Base-by-base conservation (phyloP, 2,888 invertebrate genomes). In the Dione juno region DNA sequence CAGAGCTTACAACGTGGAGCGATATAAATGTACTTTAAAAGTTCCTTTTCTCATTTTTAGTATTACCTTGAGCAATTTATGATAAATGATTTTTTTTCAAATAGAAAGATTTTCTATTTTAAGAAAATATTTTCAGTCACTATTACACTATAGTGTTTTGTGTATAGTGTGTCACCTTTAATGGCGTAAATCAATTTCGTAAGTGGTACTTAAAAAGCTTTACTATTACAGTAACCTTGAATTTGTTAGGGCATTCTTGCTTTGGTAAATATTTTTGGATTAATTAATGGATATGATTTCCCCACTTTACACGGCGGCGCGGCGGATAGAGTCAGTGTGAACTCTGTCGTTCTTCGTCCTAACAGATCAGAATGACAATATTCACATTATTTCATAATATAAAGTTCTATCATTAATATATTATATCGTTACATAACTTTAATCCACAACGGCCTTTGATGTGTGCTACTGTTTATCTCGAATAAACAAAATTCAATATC, bases 201-300 rank as follows among this genome's bases (percentile, higher is more conserved):
- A 57, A 58, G 19, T 14, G 8, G 58, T 14, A 58, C 58, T 58
- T 13, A 8, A 59, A 41, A 43, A 59, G 28, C 43, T 43, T 59
- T 43, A 28, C 14, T 59, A 43, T 43, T 43, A 43, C 59, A 59
- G 21, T 43, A 14, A 59, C 43, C 14, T n/a, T 45, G 28, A 21
- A 59, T 43, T 28, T 28, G 14, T 43, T 19, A 40, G 41, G 28
- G 43, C 21, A 41, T 59, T 9, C 14, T 43, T 43, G 54, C 14
- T 59, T 59, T 59, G 43, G 10, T 43, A 59, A 59, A 59, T 43
- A 59, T 43, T 59, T 43, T 21, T 45, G 43, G 7, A 59, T 3
- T 28, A 28, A 28, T 3, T 28, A 28, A 28, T 5, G 5, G 28
- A 28, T 28, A 28, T 28, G 28, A 5, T 28, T 28, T 28, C 5